Percentiles rank a stretch among this genome's conserved stretches.
phyloP scores from a whole-genome alignment of 2,113 vertebrate species.

The Cyphomyrus plagiostoma region DNA sequence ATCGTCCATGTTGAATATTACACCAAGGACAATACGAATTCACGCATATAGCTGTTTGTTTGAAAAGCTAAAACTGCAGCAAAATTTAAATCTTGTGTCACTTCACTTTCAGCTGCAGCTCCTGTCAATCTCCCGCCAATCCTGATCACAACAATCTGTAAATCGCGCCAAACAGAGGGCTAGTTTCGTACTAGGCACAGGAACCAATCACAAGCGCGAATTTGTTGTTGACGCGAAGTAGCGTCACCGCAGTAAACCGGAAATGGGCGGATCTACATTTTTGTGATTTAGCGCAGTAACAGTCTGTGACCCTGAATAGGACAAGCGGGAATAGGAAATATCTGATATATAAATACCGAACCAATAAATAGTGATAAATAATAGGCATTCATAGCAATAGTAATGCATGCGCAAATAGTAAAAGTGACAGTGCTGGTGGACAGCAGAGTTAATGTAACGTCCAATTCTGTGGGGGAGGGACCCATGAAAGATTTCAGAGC shows the following conservation, averaged over 20 bases:
- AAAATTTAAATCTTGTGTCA: neutral
- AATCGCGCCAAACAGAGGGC: slow-evolving; percentile 30
- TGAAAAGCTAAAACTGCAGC: neutral
- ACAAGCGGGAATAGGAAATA: neutral
- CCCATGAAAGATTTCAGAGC: neutral
- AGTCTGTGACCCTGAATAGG: neutral
- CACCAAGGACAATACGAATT: neutral
- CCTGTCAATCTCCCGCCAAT: slow-evolving; percentile 35
- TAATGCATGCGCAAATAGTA: neutral
- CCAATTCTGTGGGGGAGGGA: too few species aligned
- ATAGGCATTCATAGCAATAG: neutral
- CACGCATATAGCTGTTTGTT: neutral
- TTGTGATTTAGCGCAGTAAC: neutral
- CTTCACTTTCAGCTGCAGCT: neutral
- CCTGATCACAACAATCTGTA: slow-evolving; percentile 17
- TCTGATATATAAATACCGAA: neutral
- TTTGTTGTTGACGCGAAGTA: neutral
- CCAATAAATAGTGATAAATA: neutral
- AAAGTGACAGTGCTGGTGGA: neutral
- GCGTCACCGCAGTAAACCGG: neutral
- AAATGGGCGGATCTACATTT: neutral
- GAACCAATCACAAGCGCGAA: neutral
- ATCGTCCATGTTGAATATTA: slow-evolving; percentile 44
- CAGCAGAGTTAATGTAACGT: neutral
- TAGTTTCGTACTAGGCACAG: neutral